These are phyloP conservation scores for Pelobates fuscus DNA, from an alignment of 2,113 vertebrate species.

Conservation along the genomic window DNA sequence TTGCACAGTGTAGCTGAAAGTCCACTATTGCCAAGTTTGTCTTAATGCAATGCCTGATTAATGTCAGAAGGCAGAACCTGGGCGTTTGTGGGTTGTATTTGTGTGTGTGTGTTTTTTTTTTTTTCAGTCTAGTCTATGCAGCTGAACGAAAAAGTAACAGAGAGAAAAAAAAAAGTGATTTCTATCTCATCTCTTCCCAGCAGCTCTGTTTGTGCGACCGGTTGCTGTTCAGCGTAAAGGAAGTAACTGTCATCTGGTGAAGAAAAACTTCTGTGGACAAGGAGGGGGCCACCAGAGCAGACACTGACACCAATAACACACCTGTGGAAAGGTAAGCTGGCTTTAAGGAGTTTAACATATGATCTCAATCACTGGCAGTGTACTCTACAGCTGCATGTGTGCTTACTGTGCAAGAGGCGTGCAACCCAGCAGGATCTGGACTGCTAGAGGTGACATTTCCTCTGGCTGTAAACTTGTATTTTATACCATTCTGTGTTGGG, in stretches of 20 bases:
- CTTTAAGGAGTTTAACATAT: too few species aligned
- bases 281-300: neutral
- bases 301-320: neutral
- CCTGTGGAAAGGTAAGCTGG: neutral
- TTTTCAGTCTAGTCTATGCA: neutral
- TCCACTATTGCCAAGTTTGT: constrained; percentile 5
- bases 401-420: too few species aligned
- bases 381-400: too few species aligned
- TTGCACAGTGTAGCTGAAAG: neutral
- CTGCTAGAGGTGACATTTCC: too few species aligned
- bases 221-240: neutral
- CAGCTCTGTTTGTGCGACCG: neutral
- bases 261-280: neutral
- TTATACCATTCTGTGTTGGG: too few species aligned
- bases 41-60: constrained; percentile 22
- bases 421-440: too few species aligned
- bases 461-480: too few species aligned
- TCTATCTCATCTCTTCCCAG: constrained; percentile 19
- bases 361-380: too few species aligned
- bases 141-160: neutral
- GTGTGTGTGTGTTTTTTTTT: too few species aligned
- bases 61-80: constrained; percentile 19
- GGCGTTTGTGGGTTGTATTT: neutral
- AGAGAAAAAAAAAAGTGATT: constrained; percentile 7
- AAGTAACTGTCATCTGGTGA: neutral